These are phyloP conservation scores for Sinocyclocheilus grahami DNA, from an alignment of 2,113 vertebrate genomes.

Conservation along the genomic window DNA sequence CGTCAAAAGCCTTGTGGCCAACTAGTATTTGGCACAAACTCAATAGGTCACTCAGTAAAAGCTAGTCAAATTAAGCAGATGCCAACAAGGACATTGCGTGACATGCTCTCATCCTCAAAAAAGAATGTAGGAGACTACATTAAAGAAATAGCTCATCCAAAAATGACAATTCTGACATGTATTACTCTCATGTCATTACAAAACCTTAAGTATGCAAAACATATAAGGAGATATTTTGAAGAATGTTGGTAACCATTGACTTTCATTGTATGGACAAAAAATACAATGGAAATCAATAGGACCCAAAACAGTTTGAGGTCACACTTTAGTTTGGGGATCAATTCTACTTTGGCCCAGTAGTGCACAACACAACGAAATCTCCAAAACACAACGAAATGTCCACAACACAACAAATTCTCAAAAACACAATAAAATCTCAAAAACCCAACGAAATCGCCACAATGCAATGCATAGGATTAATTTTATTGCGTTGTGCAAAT, in stretches of 20 bases:
- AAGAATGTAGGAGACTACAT: not conserved
- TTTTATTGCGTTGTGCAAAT: no score
- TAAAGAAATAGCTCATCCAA: not conserved
- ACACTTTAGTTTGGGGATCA: not conserved
- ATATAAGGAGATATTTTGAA: not conserved
- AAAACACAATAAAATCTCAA: no score
- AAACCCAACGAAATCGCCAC: no score
- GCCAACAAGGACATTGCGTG: not conserved
- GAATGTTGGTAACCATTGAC: not conserved
- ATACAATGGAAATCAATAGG: not conserved
- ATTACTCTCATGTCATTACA: no score
- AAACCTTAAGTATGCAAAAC: no score
- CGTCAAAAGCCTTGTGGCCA: not conserved
- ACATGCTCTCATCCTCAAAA: not conserved
- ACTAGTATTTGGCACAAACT: conserved; percentile 3
- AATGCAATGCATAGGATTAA: no score
- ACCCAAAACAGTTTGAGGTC: not conserved
- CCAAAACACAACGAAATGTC: no score
- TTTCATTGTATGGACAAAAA: not conserved
- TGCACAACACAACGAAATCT: no score
- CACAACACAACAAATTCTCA: no score
- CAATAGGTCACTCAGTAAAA: not conserved
- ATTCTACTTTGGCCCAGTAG: not conserved
- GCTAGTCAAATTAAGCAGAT: conserved; percentile 3
- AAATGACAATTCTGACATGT: no score